Evolutionary conservation across 1,140 invertebrate genomes (phyloP).

Genomic region (Ruditapes philippinarum): DNA sequence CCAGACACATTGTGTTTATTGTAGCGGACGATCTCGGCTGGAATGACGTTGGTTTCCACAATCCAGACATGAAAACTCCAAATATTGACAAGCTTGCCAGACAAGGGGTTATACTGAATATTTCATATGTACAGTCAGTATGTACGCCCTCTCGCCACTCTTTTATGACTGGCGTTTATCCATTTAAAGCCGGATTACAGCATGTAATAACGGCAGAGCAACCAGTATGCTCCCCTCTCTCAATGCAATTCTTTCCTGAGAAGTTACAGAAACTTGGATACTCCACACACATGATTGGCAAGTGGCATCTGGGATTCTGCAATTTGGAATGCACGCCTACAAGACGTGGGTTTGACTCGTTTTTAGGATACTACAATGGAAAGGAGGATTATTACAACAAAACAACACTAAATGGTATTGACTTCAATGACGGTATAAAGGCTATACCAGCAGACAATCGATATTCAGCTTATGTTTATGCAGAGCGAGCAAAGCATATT

Average conservation of each 20-base stretch:
- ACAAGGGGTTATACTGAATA: constrained; percentile 79
- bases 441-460: constrained; percentile 85
- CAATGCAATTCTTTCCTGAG: constrained; percentile 91
- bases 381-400: constrained; percentile 82
- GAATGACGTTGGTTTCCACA: constrained; percentile 82
- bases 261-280: constrained; percentile 93
- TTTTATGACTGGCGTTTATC: constrained; percentile 50
- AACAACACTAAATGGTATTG: background rate
- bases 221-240: constrained; percentile 91
- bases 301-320: constrained; percentile 89
- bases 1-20: constrained; percentile 77
- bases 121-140: constrained; percentile 79
- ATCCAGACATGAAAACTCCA: constrained; percentile 77
- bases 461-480: constrained; percentile 7
- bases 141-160: constrained; percentile 79
- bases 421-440: constrained; percentile 79
- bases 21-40: constrained; percentile 80
- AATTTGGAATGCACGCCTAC: constrained; percentile 85
- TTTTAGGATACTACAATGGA: constrained; percentile 86
- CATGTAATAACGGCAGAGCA: constrained; percentile 88
- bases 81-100: constrained; percentile 79
- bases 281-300: constrained; percentile 93
- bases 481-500: background rate
- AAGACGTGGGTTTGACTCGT: constrained; percentile 87
- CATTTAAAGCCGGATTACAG: constrained; percentile 57